Base-by-base conservation (phyloP, 2,113 vertebrate genomes). In the Neodontobutis hainanensis region DNA sequence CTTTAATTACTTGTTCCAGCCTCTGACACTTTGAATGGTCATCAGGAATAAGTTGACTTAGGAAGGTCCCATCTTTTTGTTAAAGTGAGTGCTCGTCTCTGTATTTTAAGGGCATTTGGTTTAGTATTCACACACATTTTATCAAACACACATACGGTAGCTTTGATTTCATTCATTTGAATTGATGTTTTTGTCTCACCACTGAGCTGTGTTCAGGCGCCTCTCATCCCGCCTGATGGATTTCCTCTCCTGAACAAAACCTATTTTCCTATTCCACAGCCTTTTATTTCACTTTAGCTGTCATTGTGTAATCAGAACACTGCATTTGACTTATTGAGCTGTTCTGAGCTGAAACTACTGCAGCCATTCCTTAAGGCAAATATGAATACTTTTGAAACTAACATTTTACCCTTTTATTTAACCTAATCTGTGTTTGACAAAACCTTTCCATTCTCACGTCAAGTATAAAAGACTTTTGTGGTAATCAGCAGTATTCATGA, bases 1-100 rank as follows among this genome's bases (percentile, higher is more conserved):
- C 73, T 89, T 87, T 90, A 88, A 92, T 86, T 75, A 84, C 84
- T 85, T 87, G 73, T 86, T 85, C 71, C 60, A 68, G 73, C 78
- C 67, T 70, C 67, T 81, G 87, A 89, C 86, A 81, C 51, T 19
- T 40, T 78, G 51, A 85, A 80, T 68, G 83, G 84, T 83, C 75
- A 70, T 77, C 78, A 63, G 82, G 56, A 61, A 62, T 62, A 53
- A 73, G 77, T 83, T 85, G 78, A 84, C 77, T 77, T 57, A 16
- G 77, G 10, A 15, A 2, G n/a, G 44, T 16, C 16, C 55, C 55
- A 10, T 64, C 61, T 46, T 59, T 61, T 83, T 76, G 68, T 74
- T 52, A 51, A 72, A 70, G 56, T 4, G 62, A 70, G 53, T 43
- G 15, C 52, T 42, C 52, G 19, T 65, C 40, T 61, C 36, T 71